phyloP scores from a whole-genome alignment of 2,888 invertebrate species.

The Vannuccia rotundouncinata region DNA sequence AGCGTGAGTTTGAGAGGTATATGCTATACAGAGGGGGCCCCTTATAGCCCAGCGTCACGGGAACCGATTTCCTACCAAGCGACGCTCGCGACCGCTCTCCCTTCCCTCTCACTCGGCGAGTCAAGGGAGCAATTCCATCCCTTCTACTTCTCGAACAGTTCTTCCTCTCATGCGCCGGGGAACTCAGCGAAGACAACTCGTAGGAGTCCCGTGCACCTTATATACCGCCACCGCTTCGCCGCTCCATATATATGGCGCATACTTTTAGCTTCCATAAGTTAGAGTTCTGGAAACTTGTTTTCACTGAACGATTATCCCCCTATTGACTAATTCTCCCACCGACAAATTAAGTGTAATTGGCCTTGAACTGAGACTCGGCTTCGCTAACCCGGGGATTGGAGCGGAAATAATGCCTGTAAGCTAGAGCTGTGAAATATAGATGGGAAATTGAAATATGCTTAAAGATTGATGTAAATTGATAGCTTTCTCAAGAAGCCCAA shows the following conservation, averaged over 20 bases:
- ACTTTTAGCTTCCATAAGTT: too few relatives aligned
- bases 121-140: neutral
- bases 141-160: neutral
- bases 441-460: constrained; percentile 19
- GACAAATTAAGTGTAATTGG: constrained; percentile 26
- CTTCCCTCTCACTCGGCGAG: too few relatives aligned
- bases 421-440: neutral
- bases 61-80: neutral
- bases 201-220: too few relatives aligned
- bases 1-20: neutral
- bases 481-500: constrained; percentile 26
- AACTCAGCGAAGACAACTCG: neutral
- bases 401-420: constrained; percentile 14
- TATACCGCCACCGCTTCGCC: neutral
- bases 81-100: too few relatives aligned
- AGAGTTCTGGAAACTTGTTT: neutral
- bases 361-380: constrained; percentile 15
- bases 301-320: constrained; percentile 4
- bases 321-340: constrained; percentile 26
- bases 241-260: too few relatives aligned
- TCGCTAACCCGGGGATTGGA: constrained; percentile 20
- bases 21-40: neutral
- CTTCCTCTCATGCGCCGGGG: too few relatives aligned
- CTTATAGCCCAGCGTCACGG: neutral
- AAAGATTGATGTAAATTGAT: constrained; percentile 19